phyloP scores from a whole-genome alignment of 2,888 invertebrate genomes.

The Ceraclea dissimilis region DNA sequence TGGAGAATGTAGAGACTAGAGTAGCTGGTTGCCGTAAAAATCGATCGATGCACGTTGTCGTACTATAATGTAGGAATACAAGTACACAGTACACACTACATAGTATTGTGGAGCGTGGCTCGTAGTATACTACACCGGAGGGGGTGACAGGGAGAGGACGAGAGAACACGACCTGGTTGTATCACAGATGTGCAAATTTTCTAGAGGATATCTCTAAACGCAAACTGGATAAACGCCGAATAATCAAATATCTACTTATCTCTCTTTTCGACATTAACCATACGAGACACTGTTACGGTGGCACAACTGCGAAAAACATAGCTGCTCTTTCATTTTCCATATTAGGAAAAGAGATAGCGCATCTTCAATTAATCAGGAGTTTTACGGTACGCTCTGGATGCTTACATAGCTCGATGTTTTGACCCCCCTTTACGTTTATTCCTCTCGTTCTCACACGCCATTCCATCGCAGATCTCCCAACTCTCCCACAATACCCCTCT shows the following conservation, averaged over 20 bases:
- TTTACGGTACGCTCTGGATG: background rate
- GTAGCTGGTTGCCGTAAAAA: background rate
- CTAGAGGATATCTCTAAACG: background rate
- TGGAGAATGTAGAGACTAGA: background rate
- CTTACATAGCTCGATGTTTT: background rate
- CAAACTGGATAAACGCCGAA: too few relatives aligned
- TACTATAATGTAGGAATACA: too few relatives aligned
- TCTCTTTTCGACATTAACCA: too few relatives aligned
- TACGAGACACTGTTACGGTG: too few relatives aligned
- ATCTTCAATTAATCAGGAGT: too few relatives aligned
- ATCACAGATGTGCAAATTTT: background rate
- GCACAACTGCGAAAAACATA: too few relatives aligned
- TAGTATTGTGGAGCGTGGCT: too few relatives aligned
- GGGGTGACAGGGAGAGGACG: background rate
- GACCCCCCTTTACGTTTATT: background rate
- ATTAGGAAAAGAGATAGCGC: too few relatives aligned
- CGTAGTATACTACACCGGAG: background rate
- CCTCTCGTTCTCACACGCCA: background rate
- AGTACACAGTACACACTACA: too few relatives aligned
- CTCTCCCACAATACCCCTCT: background rate
- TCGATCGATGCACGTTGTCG: background rate
- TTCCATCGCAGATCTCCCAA: background rate
- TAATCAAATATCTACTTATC: too few relatives aligned
- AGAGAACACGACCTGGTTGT: background rate
- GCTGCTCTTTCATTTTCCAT: too few relatives aligned